These are phyloP conservation scores for Metallyticus violacea DNA, from an alignment of 2,888 invertebrate species.

Conservation along the genomic window DNA sequence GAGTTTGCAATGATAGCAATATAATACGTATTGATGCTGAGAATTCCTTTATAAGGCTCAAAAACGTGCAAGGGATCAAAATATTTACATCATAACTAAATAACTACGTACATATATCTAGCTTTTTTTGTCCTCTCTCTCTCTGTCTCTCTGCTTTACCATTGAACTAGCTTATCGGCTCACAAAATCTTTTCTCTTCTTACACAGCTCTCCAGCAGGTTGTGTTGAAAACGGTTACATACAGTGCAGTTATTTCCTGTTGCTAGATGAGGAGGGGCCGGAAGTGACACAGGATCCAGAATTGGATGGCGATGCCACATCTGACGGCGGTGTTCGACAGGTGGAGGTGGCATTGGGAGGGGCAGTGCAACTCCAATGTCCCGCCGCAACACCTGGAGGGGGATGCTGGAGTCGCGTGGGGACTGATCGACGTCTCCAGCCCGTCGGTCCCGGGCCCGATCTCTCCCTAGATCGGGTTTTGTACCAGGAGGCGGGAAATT, in stretches of 20 bases:
- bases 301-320: constrained; percentile 16
- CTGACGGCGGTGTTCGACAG: constrained; percentile 36
- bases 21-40: too few species aligned
- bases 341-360: constrained; percentile 80
- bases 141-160: too few species aligned
- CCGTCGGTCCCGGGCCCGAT: constrained; percentile 55
- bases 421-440: constrained; percentile 47
- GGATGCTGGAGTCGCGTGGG: constrained; percentile 51
- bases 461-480: constrained; percentile 67
- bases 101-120: too few species aligned
- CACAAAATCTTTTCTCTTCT: too few species aligned
- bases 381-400: constrained; percentile 63
- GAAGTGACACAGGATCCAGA: constrained; percentile 31
- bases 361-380: constrained; percentile 81
- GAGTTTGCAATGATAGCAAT: too few species aligned
- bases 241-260: neutral
- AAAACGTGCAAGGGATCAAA: too few species aligned
- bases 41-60: too few species aligned
- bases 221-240: neutral
- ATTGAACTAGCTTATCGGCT: too few species aligned
- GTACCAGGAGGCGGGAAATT: constrained; percentile 74
- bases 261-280: constrained; percentile 25
- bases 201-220: neutral
- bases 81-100: too few species aligned
- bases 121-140: too few species aligned